Conservation (phyloP, 2,797 vertebrate species). For the Sebastes paucispinis region DNA sequence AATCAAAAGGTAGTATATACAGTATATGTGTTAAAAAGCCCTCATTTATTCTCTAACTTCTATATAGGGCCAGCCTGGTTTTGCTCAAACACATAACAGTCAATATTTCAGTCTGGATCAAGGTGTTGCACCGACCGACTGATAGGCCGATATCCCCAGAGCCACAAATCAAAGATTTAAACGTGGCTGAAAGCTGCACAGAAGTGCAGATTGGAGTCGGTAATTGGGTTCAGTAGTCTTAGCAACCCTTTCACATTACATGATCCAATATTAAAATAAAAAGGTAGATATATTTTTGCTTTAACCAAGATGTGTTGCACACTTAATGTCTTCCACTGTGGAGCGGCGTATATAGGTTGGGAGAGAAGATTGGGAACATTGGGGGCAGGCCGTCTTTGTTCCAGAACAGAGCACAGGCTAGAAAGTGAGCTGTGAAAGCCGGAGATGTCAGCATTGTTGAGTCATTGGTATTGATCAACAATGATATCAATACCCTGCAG, state of each 20-base stretch:
- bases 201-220: background rate
- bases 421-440: slow-evolving; percentile 19
- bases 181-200: background rate
- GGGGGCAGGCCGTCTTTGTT: slow-evolving; percentile 13
- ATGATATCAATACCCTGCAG: slow-evolving; percentile 22
- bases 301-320: background rate
- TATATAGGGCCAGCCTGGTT: background rate
- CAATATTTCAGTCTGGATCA: background rate
- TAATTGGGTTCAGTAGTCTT: background rate
- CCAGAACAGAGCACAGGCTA: background rate
- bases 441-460: slow-evolving; percentile 12
- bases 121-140: background rate
- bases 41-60: background rate
- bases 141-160: background rate
- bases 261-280: background rate
- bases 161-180: background rate
- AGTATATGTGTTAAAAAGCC: background rate
- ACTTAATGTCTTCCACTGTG: background rate
- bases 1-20: background rate
- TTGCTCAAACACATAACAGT: background rate
- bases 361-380: slow-evolving; percentile 14
- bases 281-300: background rate
- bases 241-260: background rate
- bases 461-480: slow-evolving; percentile 28
- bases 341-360: background rate